Evolutionary conservation across 2,113 vertebrate genomes (phyloP), one percentile per base, ranked within the genome.

Genomic region (Chionomys nivalis): DNA sequence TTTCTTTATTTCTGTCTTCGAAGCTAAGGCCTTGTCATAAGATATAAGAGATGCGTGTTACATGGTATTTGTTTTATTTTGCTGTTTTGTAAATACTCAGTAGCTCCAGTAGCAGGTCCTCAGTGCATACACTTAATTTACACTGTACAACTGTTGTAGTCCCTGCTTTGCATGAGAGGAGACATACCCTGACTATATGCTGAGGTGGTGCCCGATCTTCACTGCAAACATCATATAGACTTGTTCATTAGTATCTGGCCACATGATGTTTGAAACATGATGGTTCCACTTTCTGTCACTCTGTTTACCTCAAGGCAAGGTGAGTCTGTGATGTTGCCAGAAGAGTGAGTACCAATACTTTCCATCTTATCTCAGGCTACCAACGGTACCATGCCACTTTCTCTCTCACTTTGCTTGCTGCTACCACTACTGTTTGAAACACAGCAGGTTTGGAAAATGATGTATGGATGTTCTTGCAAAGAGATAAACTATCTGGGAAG

Each of bases 1-100:
- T 96, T 90, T 95, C 14, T 0, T 96, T 92, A 93, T 66, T 97
- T 97, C 94, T 92, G 91, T 90, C 95, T 96, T 95, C 89, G 92
- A 95, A 96, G 87, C 79, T 55, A 97, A 90, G 88, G 78, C 83
- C 83, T 97, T 97, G 91, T 97, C 96, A 95, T 97, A 97, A 97
- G 97, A 96, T 95, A 86, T 96, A n/a, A n/a, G 65, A 96, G 75
- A 87, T 93, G 89, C 7, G 26, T 94, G 89, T 97, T 97, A 96
- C 83, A 93, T 93, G 83, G 94, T 96, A 97, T 97, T 97, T 96
- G 93, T 63, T 42, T 90, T 47, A 8, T 86, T 82, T 58, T 65
- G 28, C 63, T 92, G 68, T 75, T 52, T 26, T 92, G 13, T 39
- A 88, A 97, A 89, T 96, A 96, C 91, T 94, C 87, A 85, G 82